Evolutionary conservation across 2,888 invertebrate genomes (phyloP).

Genomic region (Drepanosiphum platanoidis): DNA sequence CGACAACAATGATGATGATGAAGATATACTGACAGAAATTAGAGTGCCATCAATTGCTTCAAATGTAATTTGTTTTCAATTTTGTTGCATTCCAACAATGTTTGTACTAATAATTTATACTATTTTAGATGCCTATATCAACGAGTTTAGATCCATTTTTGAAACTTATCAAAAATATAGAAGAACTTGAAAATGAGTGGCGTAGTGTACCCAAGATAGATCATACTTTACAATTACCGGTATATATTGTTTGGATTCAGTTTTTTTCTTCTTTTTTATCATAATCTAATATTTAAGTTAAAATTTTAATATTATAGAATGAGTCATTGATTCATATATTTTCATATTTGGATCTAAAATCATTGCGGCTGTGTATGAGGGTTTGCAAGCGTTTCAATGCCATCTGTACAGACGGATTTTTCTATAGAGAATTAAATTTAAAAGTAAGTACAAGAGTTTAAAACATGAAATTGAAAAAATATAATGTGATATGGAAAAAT

Average conservation of each 20-base stretch:
- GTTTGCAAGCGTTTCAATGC: conserved; percentile 79
- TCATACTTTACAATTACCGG: conserved; percentile 53
- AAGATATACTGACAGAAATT: neutral
- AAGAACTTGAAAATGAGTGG: conserved; percentile 55
- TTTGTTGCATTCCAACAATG: neutral
- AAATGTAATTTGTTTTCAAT: conserved; percentile 19
- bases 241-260: conserved; percentile 11
- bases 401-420: conserved; percentile 78
- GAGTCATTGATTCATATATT: conserved; percentile 76
- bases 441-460: conserved; percentile 68
- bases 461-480: neutral
- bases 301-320: conserved; percentile 72
- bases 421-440: conserved; percentile 83
- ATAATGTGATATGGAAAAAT: neutral
- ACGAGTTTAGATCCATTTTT: conserved; percentile 58
- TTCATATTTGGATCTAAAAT: conserved; percentile 79
- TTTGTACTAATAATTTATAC: neutral
- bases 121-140: conserved; percentile 39
- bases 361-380: conserved; percentile 80
- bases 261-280: neutral
- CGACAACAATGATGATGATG: conserved; percentile 14
- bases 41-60: conserved; percentile 16
- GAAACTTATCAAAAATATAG: conserved; percentile 49
- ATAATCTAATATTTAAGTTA: neutral
- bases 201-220: conserved; percentile 13